Evolutionary conservation across 2,113 vertebrate species (phyloP).

Genomic region (Protomyctophum bolini): DNA sequence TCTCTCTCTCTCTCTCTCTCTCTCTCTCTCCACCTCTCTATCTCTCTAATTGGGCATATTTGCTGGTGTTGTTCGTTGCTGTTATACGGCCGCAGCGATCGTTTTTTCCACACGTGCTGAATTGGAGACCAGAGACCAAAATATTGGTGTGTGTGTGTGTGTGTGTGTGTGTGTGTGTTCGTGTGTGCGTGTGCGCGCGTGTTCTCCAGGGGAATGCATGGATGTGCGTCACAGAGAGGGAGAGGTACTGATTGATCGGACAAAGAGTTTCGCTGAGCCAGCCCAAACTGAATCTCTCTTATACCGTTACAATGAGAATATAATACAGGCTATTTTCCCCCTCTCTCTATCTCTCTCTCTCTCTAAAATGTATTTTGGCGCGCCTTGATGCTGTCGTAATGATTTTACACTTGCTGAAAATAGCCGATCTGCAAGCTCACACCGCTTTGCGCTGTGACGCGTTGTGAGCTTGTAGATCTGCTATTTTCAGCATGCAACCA

Average conservation of each 20-base stretch:
- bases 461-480: too few species aligned
- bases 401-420: too few species aligned
- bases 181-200: neutral
- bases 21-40: neutral
- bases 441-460: too few species aligned
- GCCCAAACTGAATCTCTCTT: constrained; percentile 13
- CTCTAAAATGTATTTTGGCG: neutral
- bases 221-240: constrained; percentile 33
- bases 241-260: constrained; percentile 52
- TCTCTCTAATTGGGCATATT: constrained; percentile 5
- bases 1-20: neutral
- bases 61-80: neutral
- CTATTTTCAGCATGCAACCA: too few species aligned
- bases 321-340: neutral
- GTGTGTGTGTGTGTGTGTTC: neutral
- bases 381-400: too few species aligned
- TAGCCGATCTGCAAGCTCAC: too few species aligned
- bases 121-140: neutral
- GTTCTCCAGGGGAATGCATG: constrained; percentile 13
- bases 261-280: constrained; percentile 34
- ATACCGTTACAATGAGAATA: neutral
- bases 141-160: neutral
- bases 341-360: neutral
- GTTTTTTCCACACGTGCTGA: neutral
- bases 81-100: neutral